These are phyloP conservation scores for Nautilus pompilius DNA, from an alignment of 1,140 invertebrate species.

Conservation along the genomic window DNA sequence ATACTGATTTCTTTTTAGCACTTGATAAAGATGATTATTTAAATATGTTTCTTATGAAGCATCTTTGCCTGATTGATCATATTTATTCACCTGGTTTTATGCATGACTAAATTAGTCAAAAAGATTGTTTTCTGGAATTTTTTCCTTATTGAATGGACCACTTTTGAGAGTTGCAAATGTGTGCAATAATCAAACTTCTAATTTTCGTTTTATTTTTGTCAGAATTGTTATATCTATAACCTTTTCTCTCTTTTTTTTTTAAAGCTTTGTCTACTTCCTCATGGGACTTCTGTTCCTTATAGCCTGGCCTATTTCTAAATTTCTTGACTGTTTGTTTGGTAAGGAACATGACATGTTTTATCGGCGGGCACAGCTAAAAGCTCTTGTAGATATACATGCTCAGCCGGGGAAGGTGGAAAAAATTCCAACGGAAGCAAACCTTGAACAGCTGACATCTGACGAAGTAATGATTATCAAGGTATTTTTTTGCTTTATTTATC, in stretches of 20 bases:
- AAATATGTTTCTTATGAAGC: no score
- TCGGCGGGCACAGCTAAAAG: slow-evolving; percentile 42
- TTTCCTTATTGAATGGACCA: no score
- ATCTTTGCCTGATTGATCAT: no score
- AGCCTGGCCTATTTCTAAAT: slow-evolving; percentile 48
- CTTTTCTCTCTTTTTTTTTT: slow-evolving; percentile 1
- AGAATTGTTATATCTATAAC: background rate
- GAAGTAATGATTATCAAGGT: slow-evolving; percentile 49
- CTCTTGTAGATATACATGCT: slow-evolving; percentile 40
- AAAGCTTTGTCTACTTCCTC: slow-evolving; percentile 41
- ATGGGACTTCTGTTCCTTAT: slow-evolving; percentile 48
- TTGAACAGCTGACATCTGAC: slow-evolving; percentile 30
- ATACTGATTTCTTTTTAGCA: no score
- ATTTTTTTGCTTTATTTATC: no score
- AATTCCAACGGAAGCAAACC: background rate
- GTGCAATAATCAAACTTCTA: background rate
- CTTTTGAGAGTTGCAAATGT: no score
- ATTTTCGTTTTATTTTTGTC: background rate
- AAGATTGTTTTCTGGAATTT: no score
- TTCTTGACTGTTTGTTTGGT: slow-evolving; percentile 47
- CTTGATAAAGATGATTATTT: no score
- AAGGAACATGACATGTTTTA: slow-evolving; percentile 42
- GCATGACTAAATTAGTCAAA: no score
- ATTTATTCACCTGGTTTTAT: no score
- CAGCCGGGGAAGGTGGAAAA: slow-evolving; percentile 4